Percentiles rank a stretch among this genome's conserved stretches.
phyloP scores from a whole-genome alignment of 2,888 invertebrate genomes.

The Trisateles emortualis region DNA sequence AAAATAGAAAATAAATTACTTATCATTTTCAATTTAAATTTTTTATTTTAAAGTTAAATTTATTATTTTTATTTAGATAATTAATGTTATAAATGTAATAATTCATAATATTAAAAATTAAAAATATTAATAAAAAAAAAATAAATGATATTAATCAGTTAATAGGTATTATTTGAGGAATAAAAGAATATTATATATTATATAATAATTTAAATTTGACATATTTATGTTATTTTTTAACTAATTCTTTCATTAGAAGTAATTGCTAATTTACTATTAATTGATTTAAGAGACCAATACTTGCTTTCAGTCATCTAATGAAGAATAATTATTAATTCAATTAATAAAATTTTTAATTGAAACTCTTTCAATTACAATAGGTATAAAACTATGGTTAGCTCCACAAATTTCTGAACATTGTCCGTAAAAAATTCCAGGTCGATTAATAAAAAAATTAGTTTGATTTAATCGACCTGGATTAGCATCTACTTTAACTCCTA shows the following conservation, averaged over 20 bases:
- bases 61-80: slow-evolving; percentile 52
- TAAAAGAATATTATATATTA: slow-evolving; percentile 86
- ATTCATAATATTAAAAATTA: slow-evolving; percentile 84
- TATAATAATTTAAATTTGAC: slow-evolving; percentile 89
- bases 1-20: slow-evolving; percentile 90
- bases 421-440: slow-evolving; percentile 89
- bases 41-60: slow-evolving; percentile 56
- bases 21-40: slow-evolving; percentile 88
- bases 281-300: slow-evolving; percentile 91
- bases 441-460: slow-evolving; percentile 87
- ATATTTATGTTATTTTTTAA: slow-evolving; percentile 86
- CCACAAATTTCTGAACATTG: slow-evolving; percentile 95
- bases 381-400: slow-evolving; percentile 93
- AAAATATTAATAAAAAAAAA: slow-evolving; percentile 71
- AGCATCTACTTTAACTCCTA: slow-evolving; percentile 89
- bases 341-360: slow-evolving; percentile 85
- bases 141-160: slow-evolving; percentile 82
- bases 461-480: slow-evolving; percentile 89
- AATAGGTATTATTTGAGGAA: slow-evolving; percentile 90
- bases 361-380: slow-evolving; percentile 89
- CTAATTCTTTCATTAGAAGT: slow-evolving; percentile 89
- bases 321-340: slow-evolving; percentile 84
- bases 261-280: slow-evolving; percentile 88
- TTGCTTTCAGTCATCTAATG: slow-evolving; percentile 90
- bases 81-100: slow-evolving; percentile 75